Base-by-base conservation (phyloP, 2,113 vertebrate species). In the Myrmecophaga tridactyla region DNA sequence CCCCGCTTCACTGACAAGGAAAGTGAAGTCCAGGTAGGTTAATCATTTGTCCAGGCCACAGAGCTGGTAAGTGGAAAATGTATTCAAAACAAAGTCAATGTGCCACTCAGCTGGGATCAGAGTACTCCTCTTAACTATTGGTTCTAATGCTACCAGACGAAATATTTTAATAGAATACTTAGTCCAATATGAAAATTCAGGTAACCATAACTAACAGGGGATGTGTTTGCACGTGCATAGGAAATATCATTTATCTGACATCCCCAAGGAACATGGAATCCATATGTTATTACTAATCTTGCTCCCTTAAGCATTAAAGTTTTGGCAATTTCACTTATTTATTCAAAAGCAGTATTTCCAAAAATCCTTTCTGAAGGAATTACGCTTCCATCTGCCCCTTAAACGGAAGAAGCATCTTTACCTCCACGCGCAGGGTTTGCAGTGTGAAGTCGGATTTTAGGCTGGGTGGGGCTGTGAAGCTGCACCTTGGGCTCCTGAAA, bases 311-410 rank as follows among this genome's bases (percentile, higher is more conserved):
- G 62, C 9, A 69, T 48, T n/a, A 62, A n/a, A 34, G 73, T 51
- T 78, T 34, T 29, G 36, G 67, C 67, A 25, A 53, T 65, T 89
- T 94, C 60, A 77, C 88, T 92, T 85, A 75, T 58, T 48, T 77
- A 84, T 77, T 77, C 77, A 86, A 89, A 95, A 73, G 46, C 25
- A 83, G 13, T n/a, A 34, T 83, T 95, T 94, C 11, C n/a, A 43
- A 89, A 93, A 85, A 48, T n/a, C 58, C 36, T 84, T 84, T 70
- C 18, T 5, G 51, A 56, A 60, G 78, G 82, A 92, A 27, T 41
- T 15, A n/a, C 4, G 12, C 1, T 3, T 70, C 73, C 82, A 13
- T 25, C n/a, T 51, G 60, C 41, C 39, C 21, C 56, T 23, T 31
- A 67, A 56, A 34, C 9, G 7, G 46, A 58, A 20, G 7, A 14